Evolutionary conservation across 2,888 invertebrate genomes (phyloP), one percentile per base, ranked within the genome.

Genomic region (Bombyx huttoni): DNA sequence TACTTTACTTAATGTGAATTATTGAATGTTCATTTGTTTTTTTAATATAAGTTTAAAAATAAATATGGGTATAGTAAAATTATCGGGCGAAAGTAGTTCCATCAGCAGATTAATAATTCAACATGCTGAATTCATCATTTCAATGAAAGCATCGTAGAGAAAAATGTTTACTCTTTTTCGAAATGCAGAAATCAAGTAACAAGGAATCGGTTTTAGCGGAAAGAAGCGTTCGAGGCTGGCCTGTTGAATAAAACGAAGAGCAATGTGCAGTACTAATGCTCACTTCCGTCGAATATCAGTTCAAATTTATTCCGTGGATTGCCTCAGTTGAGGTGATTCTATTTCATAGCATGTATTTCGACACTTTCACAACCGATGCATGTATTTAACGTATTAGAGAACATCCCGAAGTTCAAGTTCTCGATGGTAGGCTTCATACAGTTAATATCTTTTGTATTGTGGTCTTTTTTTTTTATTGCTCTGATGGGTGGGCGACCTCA

Each of bases 151-250:
- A 78, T 75, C 78, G 81, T 76, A 70, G 83, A 79, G 82, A 74
- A 86, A 88, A 88, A 86, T 86, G 86, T 87, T 87, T 84, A 85
- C 83, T 81, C 81, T 85, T 85, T 85, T 85, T 82, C 78, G 79
- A 83, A 87, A 86, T 85, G 85, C 84, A 84, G 83, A 86, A 85
- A 87, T 88, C 84, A 83, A 82, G 85, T 83, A 81, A 88, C 87
- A 88, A 84, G 85, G 86, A 86, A 85, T 86, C 71, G 83, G 86
- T 88, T 88, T 88, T 88, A 88, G 81, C 78, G 80, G 65, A 65
- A 73, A 76, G 77, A 62, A 80, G 77, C 81, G 77, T 74, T 73
- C 75, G 78, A 71, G 74, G 78, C 75, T 67, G 63, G 67, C 67
- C 71, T 75, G 72, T 71, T 79, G 85, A 85, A 85, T 84, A 85